A percentile compares a stretch with the other conserved stretches of the same genome.
These are phyloP conservation scores for Latrodectus geometricus DNA, from an alignment of 1,140 invertebrate species.

Conservation along the genomic window DNA sequence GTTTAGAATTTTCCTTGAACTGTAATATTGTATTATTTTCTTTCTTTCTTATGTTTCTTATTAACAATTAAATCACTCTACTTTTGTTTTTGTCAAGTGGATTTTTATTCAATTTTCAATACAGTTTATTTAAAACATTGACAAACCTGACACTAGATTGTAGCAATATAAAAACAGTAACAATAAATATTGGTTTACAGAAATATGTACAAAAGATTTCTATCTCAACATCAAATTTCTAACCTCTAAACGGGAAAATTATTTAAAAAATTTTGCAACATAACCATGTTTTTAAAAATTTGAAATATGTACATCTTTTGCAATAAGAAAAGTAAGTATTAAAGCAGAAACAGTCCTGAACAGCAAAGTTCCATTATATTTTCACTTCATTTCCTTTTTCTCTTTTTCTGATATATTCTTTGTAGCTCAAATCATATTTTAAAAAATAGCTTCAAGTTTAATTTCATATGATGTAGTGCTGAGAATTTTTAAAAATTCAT, in stretches of 20 bases:
- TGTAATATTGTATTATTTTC: too few species aligned
- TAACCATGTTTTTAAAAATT: conserved; percentile 22
- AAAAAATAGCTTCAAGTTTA: conserved; percentile 35
- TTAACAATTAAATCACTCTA: too few species aligned
- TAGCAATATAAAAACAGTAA: conserved; percentile 54
- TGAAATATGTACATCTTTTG: background rate
- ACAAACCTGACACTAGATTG: conserved; percentile 37
- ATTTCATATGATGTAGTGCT: conserved; percentile 22
- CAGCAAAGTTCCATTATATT: conserved; percentile 7
- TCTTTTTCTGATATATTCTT: conserved; percentile 28
- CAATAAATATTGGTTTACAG: conserved; percentile 40
- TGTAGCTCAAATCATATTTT: conserved; percentile 32
- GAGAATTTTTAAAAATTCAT: conserved; percentile 54
- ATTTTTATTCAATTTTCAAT: too few species aligned
- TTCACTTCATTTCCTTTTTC: background rate
- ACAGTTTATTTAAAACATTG: conserved; percentile 43
- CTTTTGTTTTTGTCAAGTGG: too few species aligned
- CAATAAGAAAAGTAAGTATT: background rate
- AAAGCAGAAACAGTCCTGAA: conserved; percentile 12
- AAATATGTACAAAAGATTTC: conserved; percentile 45
- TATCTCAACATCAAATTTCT: conserved; percentile 45
- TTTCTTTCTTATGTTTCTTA: too few species aligned
- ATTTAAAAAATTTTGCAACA: conserved; percentile 39
- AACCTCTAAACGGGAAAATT: conserved; percentile 31
- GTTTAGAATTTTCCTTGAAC: too few species aligned